Base-by-base conservation (phyloP, 2,113 vertebrate species). In the Chaetops frenatus region DNA sequence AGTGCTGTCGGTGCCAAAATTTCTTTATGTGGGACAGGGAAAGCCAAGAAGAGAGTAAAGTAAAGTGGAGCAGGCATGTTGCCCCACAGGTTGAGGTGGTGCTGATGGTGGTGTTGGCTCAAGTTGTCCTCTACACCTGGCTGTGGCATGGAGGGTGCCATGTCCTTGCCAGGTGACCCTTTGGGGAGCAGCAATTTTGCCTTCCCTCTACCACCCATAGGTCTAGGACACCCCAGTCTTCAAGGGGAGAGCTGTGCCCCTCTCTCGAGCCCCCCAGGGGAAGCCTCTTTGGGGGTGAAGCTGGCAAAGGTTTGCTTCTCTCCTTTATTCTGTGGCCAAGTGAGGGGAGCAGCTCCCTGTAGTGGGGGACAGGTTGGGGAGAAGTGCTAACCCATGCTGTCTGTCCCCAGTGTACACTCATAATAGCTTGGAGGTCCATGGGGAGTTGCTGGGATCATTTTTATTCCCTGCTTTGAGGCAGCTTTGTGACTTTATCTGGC, bases 401-500 rank as follows among this genome's bases (percentile, higher is more conserved):
- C 48, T 0, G 0, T 80, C 88, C 71, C 77, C 1, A 2, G 10
- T 38, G 73, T 89, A 66, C 31, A 9, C 64, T 77, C 70, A 4
- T 88, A 77, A 88, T 81, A 74, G 86, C 86, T 83, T 50, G 64
- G 44, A 54, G 74, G 20, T 56, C 58, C 5, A 0, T 9, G 72
- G 44, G 81, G 88, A 88, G 44, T 67, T 81, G 56, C 48, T 40
- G 4, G 70, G 35, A 81, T 77, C 51, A 50, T 84, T 94, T 95
- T 92, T 90, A 81, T 88, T 94, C 56, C 69, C 84, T 29, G 81
- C 84, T 94, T 78, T 70, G 89, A 5, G 20, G 58, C 48, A 77
- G 90, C 92, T 90, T 81, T 88, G 86, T 86, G 94, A 78, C 82
- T 94, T 88, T 94, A 84, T 85, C 62, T 85, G 92, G 76, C 79